Evolutionary conservation across 35 echinoderm and acorn worm species (phyloP), one percentile per base, ranked within the genome.

Genomic region (Amphiura filiformis): DNA sequence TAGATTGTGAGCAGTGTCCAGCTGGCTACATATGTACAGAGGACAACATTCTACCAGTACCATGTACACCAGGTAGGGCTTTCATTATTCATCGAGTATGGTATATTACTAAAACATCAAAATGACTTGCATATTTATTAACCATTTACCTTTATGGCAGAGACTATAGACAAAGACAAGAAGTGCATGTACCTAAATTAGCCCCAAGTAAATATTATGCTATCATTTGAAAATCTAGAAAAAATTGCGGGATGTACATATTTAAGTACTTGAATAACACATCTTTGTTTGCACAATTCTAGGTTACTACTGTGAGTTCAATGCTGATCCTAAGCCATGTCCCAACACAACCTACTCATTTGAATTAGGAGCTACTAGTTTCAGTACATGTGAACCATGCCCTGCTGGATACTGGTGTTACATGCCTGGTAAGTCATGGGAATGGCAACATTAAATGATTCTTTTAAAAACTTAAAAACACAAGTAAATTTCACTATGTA

Each of bases 261-360:
- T 47, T 47, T 47, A 47, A 47, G 41, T 47, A 47, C 17, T 47
- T n/a, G n/a, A n/a, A n/a, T 47, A 47, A 9, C 41, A 31, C 35
- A 70, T 18, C 22, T 38, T 86, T 36, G 0, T 78, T 79, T 65
- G 37, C 65, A 57, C 65, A 37, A 83, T 76, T 41, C 3, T 38
- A 97, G 96, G 96, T 84, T 98, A 94, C 52, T 98, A 94, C 87
- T 98, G 96, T 84, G 92, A 98, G 77, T 94, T 93, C 49, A 89
- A 91, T 37, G 52, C 76, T 0, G 96, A 90, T 34, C 86, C 83
- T 1, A 47, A 82, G 11, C 65, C 96, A 0, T 98, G 96, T 82
- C 96, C 93, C 7, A 94, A 94, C 57, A 89, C 89, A 28, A 94
- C 96, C 0, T 98, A 87, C 39, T 98, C 96, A 0, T 78, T 78